Evolutionary conservation across 2,113 vertebrate genomes (phyloP), one percentile per base, ranked within the genome.

Genomic region (Entomyzon cyanotis): DNA sequence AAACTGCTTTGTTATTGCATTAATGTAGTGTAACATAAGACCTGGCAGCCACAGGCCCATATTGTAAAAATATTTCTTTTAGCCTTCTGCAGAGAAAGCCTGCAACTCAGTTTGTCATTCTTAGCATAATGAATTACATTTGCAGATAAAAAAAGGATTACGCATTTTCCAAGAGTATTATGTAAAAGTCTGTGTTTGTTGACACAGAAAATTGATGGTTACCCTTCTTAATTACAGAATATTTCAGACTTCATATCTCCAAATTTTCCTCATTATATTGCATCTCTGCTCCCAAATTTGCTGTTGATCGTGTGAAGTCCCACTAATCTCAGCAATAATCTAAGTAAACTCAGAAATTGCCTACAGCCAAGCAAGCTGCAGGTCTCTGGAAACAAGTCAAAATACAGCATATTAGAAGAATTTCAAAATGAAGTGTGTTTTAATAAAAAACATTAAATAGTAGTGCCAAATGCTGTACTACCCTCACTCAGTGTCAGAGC

Each of bases 341-440:
- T 39, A 74, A 73, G 41, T 80, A 76, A 94, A 83, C 33, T 90
- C 21, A 65, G 28, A 92, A 85, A 87, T 6, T 77, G 50, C 70
- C 63, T 74, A 79, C 46, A 96, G 85, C 35, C 82, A 88, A 64
- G 49, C 37, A 94, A 95, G 75, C 62, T 62, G 56, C 49, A 89
- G 41, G 74, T 42, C 78, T 91, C 63, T 60, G 67, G 50, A 95
- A 94, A 78, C 27, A 41, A 81, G 30, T 52, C 15, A 69, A 82
- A 89, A 68, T 44, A 80, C 7, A 44, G 35, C 52, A 24, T 76
- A 89, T 27, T 42, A 52, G 14, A 95, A 41, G 33, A 60, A 90
- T 62, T 79, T 65, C 3, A 84, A 87, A 65, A 82, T 79, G 2
- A 85, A 82, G 39, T 39, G 21, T 71, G 30, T 77, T 91, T 83